phyloP scores from a whole-genome alignment of 2,888 invertebrate species.

The Andrena marginata region DNA sequence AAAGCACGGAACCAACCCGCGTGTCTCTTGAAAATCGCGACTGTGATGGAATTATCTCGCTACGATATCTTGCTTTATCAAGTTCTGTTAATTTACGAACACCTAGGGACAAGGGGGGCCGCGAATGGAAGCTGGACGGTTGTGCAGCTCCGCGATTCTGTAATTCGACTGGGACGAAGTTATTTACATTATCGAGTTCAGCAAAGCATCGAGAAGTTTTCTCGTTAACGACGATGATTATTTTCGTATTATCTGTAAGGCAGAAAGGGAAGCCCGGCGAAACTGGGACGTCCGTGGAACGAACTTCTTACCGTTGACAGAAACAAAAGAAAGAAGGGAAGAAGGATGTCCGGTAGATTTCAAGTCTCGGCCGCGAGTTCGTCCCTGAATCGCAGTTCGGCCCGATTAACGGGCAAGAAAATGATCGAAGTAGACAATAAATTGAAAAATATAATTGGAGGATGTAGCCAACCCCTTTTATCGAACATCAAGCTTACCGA shows the following conservation, averaged over 20 bases:
- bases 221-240: constrained; percentile 66
- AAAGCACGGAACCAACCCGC: background rate
- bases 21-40: background rate
- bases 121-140: background rate
- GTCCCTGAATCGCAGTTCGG: constrained; percentile 28
- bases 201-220: constrained; percentile 62
- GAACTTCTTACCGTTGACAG: constrained; percentile 46
- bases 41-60: background rate
- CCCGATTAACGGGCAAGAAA: constrained; percentile 44
- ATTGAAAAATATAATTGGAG: constrained; percentile 39
- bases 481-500: constrained; percentile 32
- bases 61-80: background rate
- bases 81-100: background rate
- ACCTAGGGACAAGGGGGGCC: background rate
- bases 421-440: constrained; percentile 35
- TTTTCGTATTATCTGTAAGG: constrained; percentile 62
- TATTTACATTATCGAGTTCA: constrained; percentile 56
- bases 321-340: constrained; percentile 29
- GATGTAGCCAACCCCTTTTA: constrained; percentile 24
- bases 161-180: constrained; percentile 20
- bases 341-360: constrained; percentile 38
- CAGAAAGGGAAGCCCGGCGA: constrained; percentile 11
- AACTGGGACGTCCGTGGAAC: constrained; percentile 39
- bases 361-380: constrained; percentile 25
- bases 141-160: constrained; percentile 12